phyloP scores from a whole-genome alignment of 2,797 vertebrate genomes.

The Rhynchonycteris naso region DNA sequence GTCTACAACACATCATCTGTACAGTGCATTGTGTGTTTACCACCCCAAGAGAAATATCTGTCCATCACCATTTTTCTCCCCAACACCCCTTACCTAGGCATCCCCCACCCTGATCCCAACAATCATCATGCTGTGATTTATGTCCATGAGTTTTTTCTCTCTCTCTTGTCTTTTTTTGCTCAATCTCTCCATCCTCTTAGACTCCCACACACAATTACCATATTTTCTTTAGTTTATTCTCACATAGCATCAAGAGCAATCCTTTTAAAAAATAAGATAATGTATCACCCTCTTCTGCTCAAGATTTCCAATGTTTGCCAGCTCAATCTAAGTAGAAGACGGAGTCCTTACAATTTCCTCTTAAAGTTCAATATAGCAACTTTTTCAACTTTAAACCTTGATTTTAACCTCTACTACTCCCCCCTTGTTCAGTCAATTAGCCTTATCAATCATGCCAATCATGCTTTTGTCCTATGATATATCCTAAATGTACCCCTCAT shows the following conservation, averaged over 20 bases:
- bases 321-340: neutral
- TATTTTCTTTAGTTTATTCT: neutral
- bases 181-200: too few relatives aligned
- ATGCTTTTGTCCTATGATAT: neutral
- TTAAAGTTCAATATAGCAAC: neutral
- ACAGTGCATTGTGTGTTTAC: too few relatives aligned
- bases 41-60: too few relatives aligned
- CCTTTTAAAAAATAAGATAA: neutral
- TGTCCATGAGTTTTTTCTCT: too few relatives aligned
- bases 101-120: too few relatives aligned
- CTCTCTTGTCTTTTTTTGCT: too few relatives aligned
- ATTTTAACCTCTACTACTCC: neutral
- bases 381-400: neutral
- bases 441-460: too few relatives aligned
- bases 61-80: too few relatives aligned
- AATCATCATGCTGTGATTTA: too few relatives aligned
- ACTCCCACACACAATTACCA: too few relatives aligned
- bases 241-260: neutral
- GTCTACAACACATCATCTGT: too few relatives aligned
- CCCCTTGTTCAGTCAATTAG: neutral
- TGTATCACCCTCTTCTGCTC: neutral
- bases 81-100: too few relatives aligned
- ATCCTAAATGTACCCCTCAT: neutral
- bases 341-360: neutral
- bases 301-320: neutral